phyloP scores from a whole-genome alignment of 2,888 invertebrate species.

The Oligia fasciuncula region DNA sequence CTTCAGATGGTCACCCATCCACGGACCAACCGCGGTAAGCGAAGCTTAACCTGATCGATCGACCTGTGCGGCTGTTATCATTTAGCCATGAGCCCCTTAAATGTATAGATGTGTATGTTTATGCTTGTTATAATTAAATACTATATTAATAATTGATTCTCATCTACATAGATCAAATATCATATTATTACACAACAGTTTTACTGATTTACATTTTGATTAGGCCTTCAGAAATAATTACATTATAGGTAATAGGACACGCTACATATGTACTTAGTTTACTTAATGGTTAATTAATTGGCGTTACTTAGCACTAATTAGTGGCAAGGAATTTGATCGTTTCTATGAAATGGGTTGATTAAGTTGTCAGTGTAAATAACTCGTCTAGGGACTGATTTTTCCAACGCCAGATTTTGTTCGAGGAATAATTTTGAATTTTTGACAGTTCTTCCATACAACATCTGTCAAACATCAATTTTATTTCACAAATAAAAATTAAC shows the following conservation, averaged over 20 bases:
- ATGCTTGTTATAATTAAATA: background rate
- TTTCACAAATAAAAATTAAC: no score
- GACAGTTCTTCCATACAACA: no score
- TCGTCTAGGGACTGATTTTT: background rate
- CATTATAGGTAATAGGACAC: background rate
- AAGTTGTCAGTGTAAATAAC: background rate
- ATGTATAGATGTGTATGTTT: background rate
- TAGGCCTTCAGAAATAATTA: slow-evolving; percentile 5
- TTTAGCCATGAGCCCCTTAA: background rate
- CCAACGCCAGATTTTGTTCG: no score
- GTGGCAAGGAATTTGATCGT: background rate
- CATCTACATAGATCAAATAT: background rate
- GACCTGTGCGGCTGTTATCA: no score
- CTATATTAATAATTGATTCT: background rate
- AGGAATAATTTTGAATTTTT: no score
- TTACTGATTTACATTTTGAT: background rate
- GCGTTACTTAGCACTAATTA: slow-evolving; percentile 6
- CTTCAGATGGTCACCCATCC: no score
- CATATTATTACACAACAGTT: background rate
- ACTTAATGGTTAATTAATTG: slow-evolving; percentile 11
- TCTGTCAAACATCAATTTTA: no score
- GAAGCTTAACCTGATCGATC: no score
- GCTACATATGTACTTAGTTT: background rate
- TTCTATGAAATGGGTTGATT: background rate
- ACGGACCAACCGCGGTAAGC: no score